phyloP scores from a whole-genome alignment of 2,113 vertebrate genomes.

The Vanacampus margaritifer region DNA sequence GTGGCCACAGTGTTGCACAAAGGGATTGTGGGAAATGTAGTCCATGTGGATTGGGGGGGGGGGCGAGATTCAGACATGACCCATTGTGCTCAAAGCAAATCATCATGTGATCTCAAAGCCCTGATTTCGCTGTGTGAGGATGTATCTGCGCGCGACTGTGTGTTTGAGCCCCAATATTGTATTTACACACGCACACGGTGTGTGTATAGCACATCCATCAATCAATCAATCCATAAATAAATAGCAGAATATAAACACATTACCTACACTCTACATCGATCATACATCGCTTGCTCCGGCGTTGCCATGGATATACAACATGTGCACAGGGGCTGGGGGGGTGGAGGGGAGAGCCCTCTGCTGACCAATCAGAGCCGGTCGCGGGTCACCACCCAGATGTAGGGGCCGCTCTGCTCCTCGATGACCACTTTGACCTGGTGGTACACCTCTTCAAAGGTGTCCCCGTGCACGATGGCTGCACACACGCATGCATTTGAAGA shows the following conservation, averaged over 20 bases:
- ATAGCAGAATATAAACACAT: conserved; percentile 53
- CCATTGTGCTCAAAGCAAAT: conserved; percentile 31
- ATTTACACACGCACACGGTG: conserved; percentile 56
- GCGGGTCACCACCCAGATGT: conserved; percentile 84
- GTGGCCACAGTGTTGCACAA: conserved; percentile 2
- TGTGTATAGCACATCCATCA: conserved; percentile 36
- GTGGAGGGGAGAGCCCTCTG: no score
- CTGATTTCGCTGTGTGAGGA: conserved; percentile 62
- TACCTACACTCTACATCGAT: conserved; percentile 28
- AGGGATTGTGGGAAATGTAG: conserved; percentile 2
- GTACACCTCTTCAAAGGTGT: conserved; percentile 88
- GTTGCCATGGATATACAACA: conserved; percentile 26
- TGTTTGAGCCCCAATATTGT: conserved; percentile 63
- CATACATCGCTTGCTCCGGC: background rate
- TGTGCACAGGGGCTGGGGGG: background rate
- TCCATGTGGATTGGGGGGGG: background rate
- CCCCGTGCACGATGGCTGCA: conserved; percentile 83
- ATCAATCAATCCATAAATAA: conserved; percentile 52
- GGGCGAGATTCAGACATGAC: background rate
- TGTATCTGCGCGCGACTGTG: background rate
- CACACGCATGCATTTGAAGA: background rate
- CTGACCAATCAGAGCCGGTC: conserved; percentile 78
- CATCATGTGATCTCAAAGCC: conserved; percentile 50
- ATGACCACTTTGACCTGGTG: conserved; percentile 82
- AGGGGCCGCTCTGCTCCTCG: conserved; percentile 88